phyloP scores from a whole-genome alignment of 2,797 vertebrate genomes.

The Meriones psammophilus region DNA sequence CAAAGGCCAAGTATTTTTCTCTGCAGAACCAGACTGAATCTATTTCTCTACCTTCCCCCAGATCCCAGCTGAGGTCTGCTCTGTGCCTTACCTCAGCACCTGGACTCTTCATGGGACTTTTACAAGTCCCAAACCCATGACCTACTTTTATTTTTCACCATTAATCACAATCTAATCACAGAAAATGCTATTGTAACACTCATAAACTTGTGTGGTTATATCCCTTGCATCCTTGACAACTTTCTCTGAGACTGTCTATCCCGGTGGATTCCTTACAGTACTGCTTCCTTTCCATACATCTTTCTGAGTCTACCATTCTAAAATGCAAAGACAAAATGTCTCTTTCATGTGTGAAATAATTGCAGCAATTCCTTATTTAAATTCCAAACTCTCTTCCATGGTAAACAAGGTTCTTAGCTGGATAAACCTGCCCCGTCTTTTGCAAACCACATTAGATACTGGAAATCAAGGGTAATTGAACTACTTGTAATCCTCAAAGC shows the following conservation, averaged over 20 bases:
- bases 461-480: constrained; percentile 42
- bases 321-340: not conserved
- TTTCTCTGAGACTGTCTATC: not conserved
- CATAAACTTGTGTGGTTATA: not conserved
- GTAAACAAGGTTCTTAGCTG: constrained; percentile 3
- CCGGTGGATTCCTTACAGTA: not conserved
- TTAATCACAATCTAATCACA: not conserved
- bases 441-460: not conserved
- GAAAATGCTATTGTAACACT: not conserved
- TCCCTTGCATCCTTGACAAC: not conserved
- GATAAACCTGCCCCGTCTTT: not conserved
- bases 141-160: not conserved
- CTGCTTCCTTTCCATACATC: not conserved
- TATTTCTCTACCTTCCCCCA: not conserved
- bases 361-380: constrained; percentile 30
- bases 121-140: not conserved
- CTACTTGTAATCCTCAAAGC: constrained; percentile 24
- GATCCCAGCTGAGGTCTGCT: not conserved
- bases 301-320: not conserved
- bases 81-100: not conserved
- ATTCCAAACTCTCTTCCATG: not conserved
- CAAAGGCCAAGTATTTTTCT: not conserved
- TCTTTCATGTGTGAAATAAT: constrained; percentile 1
- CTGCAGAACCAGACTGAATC: not conserved
- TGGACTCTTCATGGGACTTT: not conserved